phyloP scores from a whole-genome alignment of 2,113 vertebrate genomes.

The Psettodes erumei region DNA sequence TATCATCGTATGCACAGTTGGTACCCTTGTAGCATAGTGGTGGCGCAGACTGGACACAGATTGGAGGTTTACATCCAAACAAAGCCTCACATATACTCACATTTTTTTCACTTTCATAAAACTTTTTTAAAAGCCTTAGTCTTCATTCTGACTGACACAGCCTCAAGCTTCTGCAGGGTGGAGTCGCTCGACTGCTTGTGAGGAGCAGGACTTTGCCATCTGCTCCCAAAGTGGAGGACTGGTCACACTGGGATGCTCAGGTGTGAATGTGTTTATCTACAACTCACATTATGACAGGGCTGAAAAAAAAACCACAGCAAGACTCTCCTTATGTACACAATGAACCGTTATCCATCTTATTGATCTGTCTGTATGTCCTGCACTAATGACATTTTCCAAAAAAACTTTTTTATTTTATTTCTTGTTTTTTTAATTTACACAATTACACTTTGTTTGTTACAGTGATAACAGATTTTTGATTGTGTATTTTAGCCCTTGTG shows the following conservation, averaged over 20 bases:
- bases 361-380: not conserved
- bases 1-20: too few species aligned
- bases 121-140: too few species aligned
- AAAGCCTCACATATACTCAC: too few species aligned
- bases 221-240: conserved; percentile 17
- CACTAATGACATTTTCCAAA: not conserved
- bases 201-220: conserved; percentile 13
- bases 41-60: too few species aligned
- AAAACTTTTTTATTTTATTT: too few species aligned
- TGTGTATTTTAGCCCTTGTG: too few species aligned
- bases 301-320: not conserved
- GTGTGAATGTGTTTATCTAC: conserved; percentile 20
- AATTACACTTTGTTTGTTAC: not conserved
- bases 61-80: too few species aligned
- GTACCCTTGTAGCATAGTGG: too few species aligned
- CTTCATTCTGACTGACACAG: not conserved
- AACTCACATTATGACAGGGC: not conserved
- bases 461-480: too few species aligned
- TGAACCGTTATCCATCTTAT: not conserved
- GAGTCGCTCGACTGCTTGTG: not conserved
- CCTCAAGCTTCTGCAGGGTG: too few species aligned
- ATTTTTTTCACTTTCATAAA: too few species aligned
- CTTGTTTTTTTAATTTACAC: not conserved
- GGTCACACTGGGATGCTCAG: conserved; percentile 31
- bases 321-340: not conserved